Conservation (phyloP, 1,140 invertebrate species). For the Nephila pilipes region DNA sequence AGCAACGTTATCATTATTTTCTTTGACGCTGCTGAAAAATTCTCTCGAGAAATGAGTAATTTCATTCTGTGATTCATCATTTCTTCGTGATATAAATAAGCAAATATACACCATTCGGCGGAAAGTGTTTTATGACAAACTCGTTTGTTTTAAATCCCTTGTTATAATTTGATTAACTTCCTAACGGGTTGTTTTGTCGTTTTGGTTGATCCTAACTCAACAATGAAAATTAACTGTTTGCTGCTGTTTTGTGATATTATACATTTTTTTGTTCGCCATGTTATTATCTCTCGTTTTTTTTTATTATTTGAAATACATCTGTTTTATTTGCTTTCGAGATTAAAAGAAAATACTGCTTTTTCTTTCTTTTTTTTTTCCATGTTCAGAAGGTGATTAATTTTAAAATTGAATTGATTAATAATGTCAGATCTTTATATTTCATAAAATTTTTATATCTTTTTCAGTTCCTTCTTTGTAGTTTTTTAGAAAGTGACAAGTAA, state of each 20-base stretch:
- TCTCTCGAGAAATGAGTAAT: too few species aligned
- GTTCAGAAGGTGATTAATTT: not conserved
- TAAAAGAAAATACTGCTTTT: not conserved
- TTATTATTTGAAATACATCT: not conserved
- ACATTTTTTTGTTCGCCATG: not conserved
- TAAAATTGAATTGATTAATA: not conserved
- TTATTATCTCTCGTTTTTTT: not conserved
- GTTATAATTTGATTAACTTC: conserved; percentile 24
- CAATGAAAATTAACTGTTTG: conserved; percentile 4
- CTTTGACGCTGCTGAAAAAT: too few species aligned
- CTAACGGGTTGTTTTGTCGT: not conserved
- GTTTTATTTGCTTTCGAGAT: not conserved
- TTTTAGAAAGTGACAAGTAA: not conserved
- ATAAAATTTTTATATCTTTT: too few species aligned
- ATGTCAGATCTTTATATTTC: too few species aligned
- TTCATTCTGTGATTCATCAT: too few species aligned
- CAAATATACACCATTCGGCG: too few species aligned
- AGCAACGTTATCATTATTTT: too few species aligned
- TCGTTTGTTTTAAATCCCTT: not conserved
- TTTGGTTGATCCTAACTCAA: not conserved
- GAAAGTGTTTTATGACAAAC: too few species aligned
- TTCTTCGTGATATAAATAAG: too few species aligned
- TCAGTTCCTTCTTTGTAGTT: too few species aligned
- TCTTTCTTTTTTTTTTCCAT: not conserved
- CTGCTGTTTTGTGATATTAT: not conserved